phyloP scores from a whole-genome alignment of 2,797 vertebrate species.

The Brachyalestes nurse region DNA sequence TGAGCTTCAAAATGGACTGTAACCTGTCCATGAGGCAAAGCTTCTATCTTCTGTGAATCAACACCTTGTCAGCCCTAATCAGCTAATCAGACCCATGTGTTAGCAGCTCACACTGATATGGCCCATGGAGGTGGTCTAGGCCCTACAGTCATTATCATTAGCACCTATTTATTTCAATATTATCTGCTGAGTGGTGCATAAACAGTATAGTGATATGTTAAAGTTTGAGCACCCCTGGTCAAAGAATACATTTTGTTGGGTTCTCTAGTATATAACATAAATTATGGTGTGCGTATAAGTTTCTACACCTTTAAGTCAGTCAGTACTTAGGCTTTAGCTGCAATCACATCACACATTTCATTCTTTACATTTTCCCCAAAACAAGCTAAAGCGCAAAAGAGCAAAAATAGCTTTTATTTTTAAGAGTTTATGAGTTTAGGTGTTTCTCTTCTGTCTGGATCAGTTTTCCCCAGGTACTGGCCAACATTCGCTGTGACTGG shows the following conservation, averaged over 20 bases:
- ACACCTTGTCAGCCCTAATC: background rate
- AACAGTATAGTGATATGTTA: background rate
- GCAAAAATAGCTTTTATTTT: background rate
- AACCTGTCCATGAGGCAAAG: background rate
- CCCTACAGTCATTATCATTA: background rate
- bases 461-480: constrained; percentile 15
- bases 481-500: constrained; percentile 15
- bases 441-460: background rate
- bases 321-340: no score
- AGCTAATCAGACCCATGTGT: constrained; percentile 61
- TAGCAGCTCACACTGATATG: background rate
- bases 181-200: background rate
- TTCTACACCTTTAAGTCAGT: no score
- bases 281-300: no score
- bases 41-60: background rate
- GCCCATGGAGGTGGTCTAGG: constrained; percentile 6
- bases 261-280: no score
- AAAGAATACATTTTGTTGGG: no score
- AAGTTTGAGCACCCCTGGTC: background rate
- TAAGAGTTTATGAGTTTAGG: no score
- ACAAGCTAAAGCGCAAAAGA: background rate
- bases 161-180: background rate
- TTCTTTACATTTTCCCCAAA: no score
- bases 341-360: no score
- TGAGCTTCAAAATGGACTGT: background rate